Conservation (phyloP, 2,888 invertebrate species). For the Craniophora ligustri region DNA sequence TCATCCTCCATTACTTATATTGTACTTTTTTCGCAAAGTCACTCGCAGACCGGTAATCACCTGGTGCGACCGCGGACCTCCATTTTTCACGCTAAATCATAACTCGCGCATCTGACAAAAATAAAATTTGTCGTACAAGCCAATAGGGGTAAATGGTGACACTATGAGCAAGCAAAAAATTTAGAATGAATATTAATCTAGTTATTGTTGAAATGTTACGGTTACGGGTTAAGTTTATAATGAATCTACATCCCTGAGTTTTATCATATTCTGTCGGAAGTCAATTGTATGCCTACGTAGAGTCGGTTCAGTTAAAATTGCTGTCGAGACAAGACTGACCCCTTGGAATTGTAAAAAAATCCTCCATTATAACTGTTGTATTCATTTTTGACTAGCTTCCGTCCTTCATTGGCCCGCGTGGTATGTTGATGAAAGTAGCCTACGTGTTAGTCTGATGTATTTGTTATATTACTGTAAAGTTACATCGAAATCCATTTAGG, state of each 20-base stretch:
- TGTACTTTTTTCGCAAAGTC: constrained; percentile 88
- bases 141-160: constrained; percentile 84
- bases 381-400: too few species aligned
- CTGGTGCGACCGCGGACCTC: constrained; percentile 85
- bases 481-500: too few species aligned
- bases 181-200: constrained; percentile 66
- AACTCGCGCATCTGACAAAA: constrained; percentile 87
- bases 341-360: too few species aligned
- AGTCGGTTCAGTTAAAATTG: too few species aligned
- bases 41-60: constrained; percentile 88
- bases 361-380: too few species aligned
- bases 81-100: constrained; percentile 88
- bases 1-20: constrained; percentile 89
- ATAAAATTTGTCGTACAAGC: constrained; percentile 88
- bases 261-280: constrained; percentile 27
- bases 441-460: too few species aligned
- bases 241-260: constrained; percentile 41
- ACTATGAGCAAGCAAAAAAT: constrained; percentile 79
- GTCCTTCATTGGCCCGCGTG: too few species aligned
- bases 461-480: too few species aligned
- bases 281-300: constrained; percentile 14
- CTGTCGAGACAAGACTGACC: too few species aligned
- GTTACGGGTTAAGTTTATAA: constrained; percentile 50
- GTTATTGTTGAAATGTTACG: constrained; percentile 59
- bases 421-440: constrained; percentile 38